These are phyloP conservation scores for Creontiades dilutus DNA, from an alignment of 2,888 invertebrate species.

Conservation along the genomic window DNA sequence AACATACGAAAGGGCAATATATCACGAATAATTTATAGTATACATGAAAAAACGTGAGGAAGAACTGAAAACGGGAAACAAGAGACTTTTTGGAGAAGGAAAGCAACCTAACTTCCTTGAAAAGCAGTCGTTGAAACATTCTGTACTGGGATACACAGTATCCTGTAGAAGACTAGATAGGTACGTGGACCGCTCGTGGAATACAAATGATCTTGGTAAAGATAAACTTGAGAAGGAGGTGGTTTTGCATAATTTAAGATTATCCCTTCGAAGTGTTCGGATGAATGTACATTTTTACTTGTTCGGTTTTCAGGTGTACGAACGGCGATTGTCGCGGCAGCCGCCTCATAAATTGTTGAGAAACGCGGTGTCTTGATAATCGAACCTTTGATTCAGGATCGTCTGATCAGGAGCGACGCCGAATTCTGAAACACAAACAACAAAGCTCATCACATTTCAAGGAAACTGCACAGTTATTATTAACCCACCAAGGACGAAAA, in stretches of 20 bases:
- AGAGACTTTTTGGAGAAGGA: too few species aligned
- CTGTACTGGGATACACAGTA: neutral
- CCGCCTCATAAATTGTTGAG: constrained; percentile 23
- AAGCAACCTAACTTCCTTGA: neutral
- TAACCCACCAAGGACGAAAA: too few species aligned
- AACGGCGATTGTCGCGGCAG: neutral
- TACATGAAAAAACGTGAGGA: neutral
- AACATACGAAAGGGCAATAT: neutral
- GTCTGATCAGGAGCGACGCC: constrained; percentile 60
- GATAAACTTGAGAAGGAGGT: too few species aligned
- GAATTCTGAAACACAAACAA: constrained; percentile 60
- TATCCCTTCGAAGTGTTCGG: neutral
- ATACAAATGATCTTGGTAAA: too few species aligned
- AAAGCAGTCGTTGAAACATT: neutral
- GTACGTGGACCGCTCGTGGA: too few species aligned
- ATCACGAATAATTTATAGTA: constrained; percentile 5
- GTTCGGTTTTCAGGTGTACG: neutral
- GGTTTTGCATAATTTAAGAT: too few species aligned
- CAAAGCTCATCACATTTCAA: too few species aligned
- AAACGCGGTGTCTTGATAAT: constrained; percentile 59
- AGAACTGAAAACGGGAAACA: neutral
- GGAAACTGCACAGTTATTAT: too few species aligned
- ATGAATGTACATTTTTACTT: neutral
- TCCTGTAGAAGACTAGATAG: neutral
- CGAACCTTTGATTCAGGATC: constrained; percentile 48